Conservation (phyloP, 2,888 invertebrate species). For the Plagiodera versicolora region DNA sequence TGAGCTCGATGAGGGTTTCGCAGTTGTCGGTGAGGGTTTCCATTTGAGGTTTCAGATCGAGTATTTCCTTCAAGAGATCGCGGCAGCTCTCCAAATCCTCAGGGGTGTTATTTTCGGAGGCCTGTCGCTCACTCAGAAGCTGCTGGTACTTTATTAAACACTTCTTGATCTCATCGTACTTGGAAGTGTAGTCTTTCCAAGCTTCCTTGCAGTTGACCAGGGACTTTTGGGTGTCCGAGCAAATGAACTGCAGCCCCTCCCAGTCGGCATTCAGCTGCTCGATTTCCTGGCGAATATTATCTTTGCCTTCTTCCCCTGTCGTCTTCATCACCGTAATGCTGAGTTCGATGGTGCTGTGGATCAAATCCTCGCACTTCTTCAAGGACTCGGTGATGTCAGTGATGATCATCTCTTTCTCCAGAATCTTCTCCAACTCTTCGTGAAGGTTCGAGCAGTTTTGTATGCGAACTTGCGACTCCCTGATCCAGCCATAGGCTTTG, state of each 20-base stretch:
- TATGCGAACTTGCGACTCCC: slow-evolving; percentile 76
- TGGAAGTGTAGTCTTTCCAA: slow-evolving; percentile 80
- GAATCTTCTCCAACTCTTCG: slow-evolving; percentile 78
- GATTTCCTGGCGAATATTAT: slow-evolving; percentile 77
- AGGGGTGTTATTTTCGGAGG: slow-evolving; percentile 72
- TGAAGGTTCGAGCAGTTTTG: slow-evolving; percentile 86
- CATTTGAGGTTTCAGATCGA: slow-evolving; percentile 73
- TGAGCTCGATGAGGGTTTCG: slow-evolving; percentile 83
- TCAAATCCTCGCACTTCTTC: slow-evolving; percentile 71
- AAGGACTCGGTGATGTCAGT: slow-evolving; percentile 69
- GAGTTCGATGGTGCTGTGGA: slow-evolving; percentile 72
- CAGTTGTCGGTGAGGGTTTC: slow-evolving; percentile 87
- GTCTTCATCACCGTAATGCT: slow-evolving; percentile 75
- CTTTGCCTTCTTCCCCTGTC: slow-evolving; percentile 82
- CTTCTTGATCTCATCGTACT: slow-evolving; percentile 70
- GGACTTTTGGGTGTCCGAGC: slow-evolving; percentile 74
- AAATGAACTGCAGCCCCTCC: slow-evolving; percentile 76
- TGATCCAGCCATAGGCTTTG: slow-evolving; percentile 83
- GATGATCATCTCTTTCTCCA: slow-evolving; percentile 75
- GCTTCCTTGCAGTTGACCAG: slow-evolving; percentile 75
- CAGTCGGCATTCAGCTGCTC: slow-evolving; percentile 79
- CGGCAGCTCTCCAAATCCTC: slow-evolving; percentile 77
- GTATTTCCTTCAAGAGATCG: slow-evolving; percentile 73
- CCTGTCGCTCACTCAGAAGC: slow-evolving; percentile 64
- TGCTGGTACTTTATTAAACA: slow-evolving; percentile 74